Percentiles rank a stretch among this genome's conserved stretches.
These are phyloP conservation scores for Phrynocephalus vlangalii DNA, from an alignment of 2,797 vertebrate species.

Conservation along the genomic window DNA sequence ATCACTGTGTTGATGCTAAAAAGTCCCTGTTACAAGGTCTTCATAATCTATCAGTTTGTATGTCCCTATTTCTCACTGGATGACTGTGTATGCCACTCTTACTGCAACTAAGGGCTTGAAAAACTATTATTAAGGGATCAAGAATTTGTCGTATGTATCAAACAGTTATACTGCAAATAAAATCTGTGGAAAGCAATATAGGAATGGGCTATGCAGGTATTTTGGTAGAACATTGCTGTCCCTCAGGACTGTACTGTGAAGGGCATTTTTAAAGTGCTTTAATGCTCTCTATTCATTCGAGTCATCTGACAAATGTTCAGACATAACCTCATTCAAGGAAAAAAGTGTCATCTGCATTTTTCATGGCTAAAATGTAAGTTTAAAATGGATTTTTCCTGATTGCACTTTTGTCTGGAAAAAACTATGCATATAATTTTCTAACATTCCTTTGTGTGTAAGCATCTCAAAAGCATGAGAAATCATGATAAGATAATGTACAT, in stretches of 20 bases:
- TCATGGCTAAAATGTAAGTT: too few species aligned
- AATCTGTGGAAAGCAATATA: not conserved
- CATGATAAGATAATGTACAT: not conserved
- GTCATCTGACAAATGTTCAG: too few species aligned
- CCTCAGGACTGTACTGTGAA: too few species aligned
- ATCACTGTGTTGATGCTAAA: accelerated
- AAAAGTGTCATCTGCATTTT: too few species aligned
- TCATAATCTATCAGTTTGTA: not conserved
- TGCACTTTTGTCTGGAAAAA: not conserved
- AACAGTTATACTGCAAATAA: not conserved
- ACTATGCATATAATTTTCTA: not conserved
- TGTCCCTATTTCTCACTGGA: not conserved
- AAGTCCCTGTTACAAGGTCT: not conserved
- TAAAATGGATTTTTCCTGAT: not conserved
- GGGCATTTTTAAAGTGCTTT: too few species aligned
- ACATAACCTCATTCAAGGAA: too few species aligned
- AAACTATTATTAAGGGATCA: not conserved
- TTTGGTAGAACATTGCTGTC: not conserved
- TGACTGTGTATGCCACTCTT: too few species aligned
- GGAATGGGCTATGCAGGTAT: too few species aligned
- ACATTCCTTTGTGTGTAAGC: not conserved
- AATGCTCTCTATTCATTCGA: too few species aligned
- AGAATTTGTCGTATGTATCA: not conserved
- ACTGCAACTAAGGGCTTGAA: too few species aligned
- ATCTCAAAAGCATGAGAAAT: not conserved